Conservation (phyloP, 2,888 invertebrate genomes). For the Phorcus lineatus region DNA sequence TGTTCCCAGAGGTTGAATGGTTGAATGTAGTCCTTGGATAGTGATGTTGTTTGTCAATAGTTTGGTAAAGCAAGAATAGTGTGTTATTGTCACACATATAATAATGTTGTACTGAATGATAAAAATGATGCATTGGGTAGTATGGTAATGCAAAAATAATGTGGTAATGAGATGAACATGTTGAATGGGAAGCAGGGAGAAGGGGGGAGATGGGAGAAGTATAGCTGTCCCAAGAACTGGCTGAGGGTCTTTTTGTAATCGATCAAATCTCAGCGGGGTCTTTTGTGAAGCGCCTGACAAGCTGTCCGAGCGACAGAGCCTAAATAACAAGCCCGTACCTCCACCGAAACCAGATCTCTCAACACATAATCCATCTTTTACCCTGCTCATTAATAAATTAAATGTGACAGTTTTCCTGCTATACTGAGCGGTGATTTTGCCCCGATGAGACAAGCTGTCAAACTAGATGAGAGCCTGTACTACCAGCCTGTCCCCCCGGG, state of each 20-base stretch:
- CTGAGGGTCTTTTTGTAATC: neutral
- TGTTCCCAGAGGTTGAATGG: too few relatives aligned
- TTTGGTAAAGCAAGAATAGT: too few relatives aligned
- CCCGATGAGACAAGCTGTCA: conserved; percentile 9
- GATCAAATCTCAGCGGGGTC: neutral
- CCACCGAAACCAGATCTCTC: neutral
- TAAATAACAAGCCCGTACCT: neutral
- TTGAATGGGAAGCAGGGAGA: too few relatives aligned
- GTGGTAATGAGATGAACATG: too few relatives aligned
- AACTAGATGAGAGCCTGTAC: neutral
- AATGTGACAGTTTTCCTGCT: conserved; percentile 11
- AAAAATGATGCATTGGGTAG: too few relatives aligned
- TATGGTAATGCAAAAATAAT: too few relatives aligned
- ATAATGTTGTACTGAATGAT: too few relatives aligned
- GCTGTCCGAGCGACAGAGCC: neutral
- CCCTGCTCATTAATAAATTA: conserved; percentile 12
- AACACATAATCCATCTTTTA: conserved; percentile 2
- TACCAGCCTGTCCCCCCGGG: conserved; percentile 2
- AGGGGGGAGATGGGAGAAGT: neutral
- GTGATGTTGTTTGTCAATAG: too few relatives aligned
- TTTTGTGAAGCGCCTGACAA: neutral
- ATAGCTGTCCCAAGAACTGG: neutral
- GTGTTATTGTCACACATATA: too few relatives aligned
- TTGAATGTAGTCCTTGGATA: too few relatives aligned
- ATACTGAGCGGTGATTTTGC: neutral